phyloP scores from a whole-genome alignment of 2,797 vertebrate genomes.

The Notolabrus celidotus region DNA sequence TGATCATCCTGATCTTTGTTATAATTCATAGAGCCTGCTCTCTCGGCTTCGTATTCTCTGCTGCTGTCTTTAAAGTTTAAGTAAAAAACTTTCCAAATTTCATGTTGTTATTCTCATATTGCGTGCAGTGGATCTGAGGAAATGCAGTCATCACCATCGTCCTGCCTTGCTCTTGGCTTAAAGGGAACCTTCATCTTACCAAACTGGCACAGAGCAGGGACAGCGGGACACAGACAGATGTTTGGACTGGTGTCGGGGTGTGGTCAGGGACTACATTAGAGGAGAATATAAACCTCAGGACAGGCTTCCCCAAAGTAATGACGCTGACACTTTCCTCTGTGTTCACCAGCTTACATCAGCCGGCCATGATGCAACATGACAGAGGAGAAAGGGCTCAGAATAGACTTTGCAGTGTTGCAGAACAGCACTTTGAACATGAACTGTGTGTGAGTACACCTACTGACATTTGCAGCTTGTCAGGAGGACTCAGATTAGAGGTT shows the following conservation, averaged over 20 bases:
- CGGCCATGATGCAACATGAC: slow-evolving; percentile 66
- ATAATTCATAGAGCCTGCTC: slow-evolving; percentile 33
- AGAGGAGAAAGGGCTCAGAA: slow-evolving; percentile 39
- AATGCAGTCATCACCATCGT: slow-evolving; percentile 24
- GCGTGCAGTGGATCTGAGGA: slow-evolving; percentile 19
- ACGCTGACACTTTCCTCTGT: slow-evolving; percentile 49
- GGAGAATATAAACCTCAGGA: slow-evolving; percentile 33
- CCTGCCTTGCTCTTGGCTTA: slow-evolving; percentile 22
- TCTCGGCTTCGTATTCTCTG: slow-evolving; percentile 24
- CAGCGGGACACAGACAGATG: slow-evolving; percentile 45
- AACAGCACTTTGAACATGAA: slow-evolving; percentile 56
- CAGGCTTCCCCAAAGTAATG: slow-evolving; percentile 47
- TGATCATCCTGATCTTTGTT: slow-evolving; percentile 39
- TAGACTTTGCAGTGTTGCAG: slow-evolving; percentile 40
- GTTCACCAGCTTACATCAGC: slow-evolving; percentile 71
- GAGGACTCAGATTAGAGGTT: slow-evolving; percentile 22
- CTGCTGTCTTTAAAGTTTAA: slow-evolving; percentile 38
- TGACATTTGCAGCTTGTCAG: slow-evolving; percentile 60
- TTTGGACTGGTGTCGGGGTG: slow-evolving; percentile 51
- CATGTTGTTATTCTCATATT: slow-evolving; percentile 7
- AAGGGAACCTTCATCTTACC: not conserved
- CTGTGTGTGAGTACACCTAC: slow-evolving; percentile 37
- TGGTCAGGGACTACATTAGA: slow-evolving; percentile 31
- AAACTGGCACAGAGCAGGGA: slow-evolving; percentile 3
- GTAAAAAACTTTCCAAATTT: slow-evolving; percentile 29